A percentile compares a stretch with the other conserved stretches of the same genome.
phyloP scores from a whole-genome alignment of 2,797 vertebrate genomes.

The Aplochiton taeniatus region DNA sequence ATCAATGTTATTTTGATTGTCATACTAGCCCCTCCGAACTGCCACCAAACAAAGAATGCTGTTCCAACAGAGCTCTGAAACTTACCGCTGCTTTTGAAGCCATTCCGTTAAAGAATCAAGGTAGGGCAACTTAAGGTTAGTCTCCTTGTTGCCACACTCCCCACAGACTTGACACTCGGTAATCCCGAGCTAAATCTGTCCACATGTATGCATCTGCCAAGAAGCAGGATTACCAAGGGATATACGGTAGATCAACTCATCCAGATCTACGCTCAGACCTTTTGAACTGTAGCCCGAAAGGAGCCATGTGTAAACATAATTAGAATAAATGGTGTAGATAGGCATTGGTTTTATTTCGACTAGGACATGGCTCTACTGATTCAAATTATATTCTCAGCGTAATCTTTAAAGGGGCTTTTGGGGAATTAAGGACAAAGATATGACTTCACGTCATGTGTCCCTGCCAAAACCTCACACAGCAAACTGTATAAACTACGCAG shows the following conservation, averaged over 20 bases:
- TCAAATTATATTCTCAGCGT: too few species aligned
- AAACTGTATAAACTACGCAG: too few species aligned
- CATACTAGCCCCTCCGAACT: too few species aligned
- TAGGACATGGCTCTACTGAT: too few species aligned
- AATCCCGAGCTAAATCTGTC: conserved; percentile 71
- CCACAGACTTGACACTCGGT: conserved; percentile 43
- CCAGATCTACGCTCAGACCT: conserved; percentile 20
- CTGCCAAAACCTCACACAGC: too few species aligned
- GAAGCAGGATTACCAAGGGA: conserved; percentile 63
- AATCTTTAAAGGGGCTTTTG: too few species aligned
- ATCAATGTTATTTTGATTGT: too few species aligned
- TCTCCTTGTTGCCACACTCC: too few species aligned
- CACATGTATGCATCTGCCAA: conserved; percentile 47
- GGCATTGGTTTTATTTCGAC: too few species aligned
- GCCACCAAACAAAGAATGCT: neutral
- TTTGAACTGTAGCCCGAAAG: conserved; percentile 14
- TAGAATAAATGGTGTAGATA: neutral
- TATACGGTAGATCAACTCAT: conserved; percentile 42
- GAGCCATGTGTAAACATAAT: neutral
- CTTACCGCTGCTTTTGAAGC: conserved; percentile 82
- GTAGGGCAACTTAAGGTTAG: conserved; percentile 17
- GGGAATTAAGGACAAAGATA: too few species aligned
- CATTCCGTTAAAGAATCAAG: conserved; percentile 65
- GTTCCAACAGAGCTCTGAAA: conserved; percentile 10
- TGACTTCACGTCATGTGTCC: too few species aligned